phyloP scores from a whole-genome alignment of 2,797 vertebrate genomes.

The Kryptopterus vitreolus region DNA sequence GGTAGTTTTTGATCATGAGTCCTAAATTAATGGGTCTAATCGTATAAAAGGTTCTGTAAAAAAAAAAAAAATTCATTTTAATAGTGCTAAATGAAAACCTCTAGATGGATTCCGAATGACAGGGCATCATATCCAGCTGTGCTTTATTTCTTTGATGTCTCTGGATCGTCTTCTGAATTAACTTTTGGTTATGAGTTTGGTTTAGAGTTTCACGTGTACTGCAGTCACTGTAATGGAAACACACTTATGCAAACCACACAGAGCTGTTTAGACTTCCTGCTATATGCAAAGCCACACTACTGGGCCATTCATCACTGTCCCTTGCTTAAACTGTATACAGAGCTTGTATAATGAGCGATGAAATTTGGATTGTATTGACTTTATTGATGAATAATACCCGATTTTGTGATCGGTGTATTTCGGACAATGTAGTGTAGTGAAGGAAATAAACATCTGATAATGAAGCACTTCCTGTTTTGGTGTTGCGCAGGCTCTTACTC shows the following conservation, averaged over 20 bases:
- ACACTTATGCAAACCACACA: constrained; percentile 67
- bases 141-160: constrained; percentile 59
- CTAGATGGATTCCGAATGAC: constrained; percentile 49
- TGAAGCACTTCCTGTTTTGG: constrained; percentile 77
- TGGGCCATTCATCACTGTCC: constrained; percentile 57
- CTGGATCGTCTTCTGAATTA: constrained; percentile 58
- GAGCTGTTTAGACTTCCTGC: constrained; percentile 61
- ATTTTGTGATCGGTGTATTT: constrained; percentile 55
- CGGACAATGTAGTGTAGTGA: constrained; percentile 53
- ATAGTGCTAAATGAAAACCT: neutral
- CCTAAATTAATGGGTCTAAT: neutral
- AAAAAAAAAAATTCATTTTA: neutral
- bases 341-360: constrained; percentile 4
- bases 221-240: constrained; percentile 60
- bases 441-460: constrained; percentile 75
- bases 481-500: constrained; percentile 71
- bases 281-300: constrained; percentile 64
- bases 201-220: constrained; percentile 64
- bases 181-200: constrained; percentile 60
- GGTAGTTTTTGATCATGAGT: neutral
- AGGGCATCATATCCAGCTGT: constrained; percentile 49
- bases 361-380: constrained; percentile 25
- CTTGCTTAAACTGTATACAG: constrained; percentile 2
- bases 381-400: constrained; percentile 35
- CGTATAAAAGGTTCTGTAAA: neutral